phyloP scores from a whole-genome alignment of 2,888 invertebrate species.

The Drosophila eohydei region DNA sequence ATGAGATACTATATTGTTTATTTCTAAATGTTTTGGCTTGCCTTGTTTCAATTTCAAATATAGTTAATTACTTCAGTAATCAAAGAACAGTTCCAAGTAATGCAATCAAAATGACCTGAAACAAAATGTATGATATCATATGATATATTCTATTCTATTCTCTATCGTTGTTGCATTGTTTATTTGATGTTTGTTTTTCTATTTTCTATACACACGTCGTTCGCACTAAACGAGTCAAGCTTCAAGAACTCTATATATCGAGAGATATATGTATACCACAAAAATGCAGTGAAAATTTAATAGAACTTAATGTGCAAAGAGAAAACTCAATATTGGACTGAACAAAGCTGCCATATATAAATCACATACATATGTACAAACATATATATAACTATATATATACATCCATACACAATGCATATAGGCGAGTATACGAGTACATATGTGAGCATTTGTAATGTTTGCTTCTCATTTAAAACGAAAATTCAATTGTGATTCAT shows the following conservation, averaged over 20 bases:
- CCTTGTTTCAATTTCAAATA: constrained; percentile 6
- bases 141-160: not conserved
- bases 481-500: constrained; percentile 74
- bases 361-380: constrained; percentile 35
- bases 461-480: constrained; percentile 57
- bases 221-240: constrained; percentile 29
- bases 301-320: constrained; percentile 33
- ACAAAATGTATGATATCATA: constrained; percentile 12
- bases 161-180: constrained; percentile 29
- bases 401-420: not conserved
- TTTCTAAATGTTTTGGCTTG: constrained; percentile 13
- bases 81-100: constrained; percentile 30
- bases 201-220: constrained; percentile 29
- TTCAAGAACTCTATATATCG: constrained; percentile 58
- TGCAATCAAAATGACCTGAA: constrained; percentile 33
- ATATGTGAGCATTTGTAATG: constrained; percentile 38
- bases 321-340: constrained; percentile 71
- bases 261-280: constrained; percentile 13
- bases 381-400: constrained; percentile 3
- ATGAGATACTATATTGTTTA: constrained; percentile 47
- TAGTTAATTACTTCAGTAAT: constrained; percentile 13
- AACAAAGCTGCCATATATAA: constrained; percentile 72
- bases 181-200: constrained; percentile 26
- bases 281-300: constrained; percentile 19
- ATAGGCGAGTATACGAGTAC: constrained; percentile 14